Conservation (phyloP, 1,140 invertebrate species). For the Drosophila miranda region DNA sequence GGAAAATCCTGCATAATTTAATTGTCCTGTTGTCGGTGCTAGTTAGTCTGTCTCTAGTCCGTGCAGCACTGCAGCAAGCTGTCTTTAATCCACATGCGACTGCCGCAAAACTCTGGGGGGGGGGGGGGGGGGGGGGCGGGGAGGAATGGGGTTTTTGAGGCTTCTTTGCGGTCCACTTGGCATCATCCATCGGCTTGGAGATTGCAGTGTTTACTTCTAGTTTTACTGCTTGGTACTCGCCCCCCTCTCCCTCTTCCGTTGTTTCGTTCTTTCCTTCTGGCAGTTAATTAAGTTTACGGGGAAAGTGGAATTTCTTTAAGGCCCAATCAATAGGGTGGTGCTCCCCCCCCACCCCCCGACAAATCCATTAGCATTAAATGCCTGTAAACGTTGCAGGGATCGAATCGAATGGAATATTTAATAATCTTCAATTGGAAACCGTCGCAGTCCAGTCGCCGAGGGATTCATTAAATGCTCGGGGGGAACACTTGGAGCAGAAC, state of each 20-base stretch:
- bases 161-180: constrained; percentile 32
- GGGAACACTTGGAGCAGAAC: constrained; percentile 11
- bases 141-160: too few species aligned
- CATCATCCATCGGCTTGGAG: constrained; percentile 29
- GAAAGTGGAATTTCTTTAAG: neutral
- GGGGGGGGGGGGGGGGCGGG: too few species aligned
- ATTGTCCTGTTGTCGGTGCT: constrained; percentile 53
- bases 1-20: constrained; percentile 69
- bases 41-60: constrained; percentile 17
- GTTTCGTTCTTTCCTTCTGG: too few species aligned
- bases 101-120: constrained; percentile 7
- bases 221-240: constrained; percentile 29
- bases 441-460: constrained; percentile 55
- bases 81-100: constrained; percentile 43
- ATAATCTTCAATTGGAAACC: constrained; percentile 40
- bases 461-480: constrained; percentile 75
- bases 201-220: constrained; percentile 46
- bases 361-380: constrained; percentile 68
- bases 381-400: constrained; percentile 27
- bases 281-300: constrained; percentile 10
- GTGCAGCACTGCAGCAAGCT: constrained; percentile 16
- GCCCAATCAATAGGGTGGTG: neutral
- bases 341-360: constrained; percentile 9
- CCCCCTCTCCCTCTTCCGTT: too few species aligned
- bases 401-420: constrained; percentile 1